Percentiles rank a stretch among this genome's conserved stretches.
These are phyloP conservation scores for silkworm (Bombyx mori) DNA, from an alignment of 1,140 invertebrate genomes.

Conservation along the genomic window DNA sequence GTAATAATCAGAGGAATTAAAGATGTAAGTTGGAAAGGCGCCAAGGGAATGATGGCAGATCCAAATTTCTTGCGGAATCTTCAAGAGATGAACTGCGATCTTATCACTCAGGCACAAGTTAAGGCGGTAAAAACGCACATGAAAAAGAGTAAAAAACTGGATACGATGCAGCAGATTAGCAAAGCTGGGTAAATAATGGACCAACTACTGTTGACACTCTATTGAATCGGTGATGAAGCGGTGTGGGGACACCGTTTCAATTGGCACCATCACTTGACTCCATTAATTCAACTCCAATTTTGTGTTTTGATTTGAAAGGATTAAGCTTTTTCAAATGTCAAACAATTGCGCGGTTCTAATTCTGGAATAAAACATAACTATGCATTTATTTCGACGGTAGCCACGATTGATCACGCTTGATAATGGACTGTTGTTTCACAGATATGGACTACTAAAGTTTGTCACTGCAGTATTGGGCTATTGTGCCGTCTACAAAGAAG, in stretches of 20 bases:
- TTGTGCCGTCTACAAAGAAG: slow-evolving; percentile 87
- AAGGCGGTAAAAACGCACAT: slow-evolving; percentile 79
- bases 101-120: slow-evolving; percentile 82
- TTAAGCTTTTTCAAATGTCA: no score
- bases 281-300: no score
- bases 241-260: no score
- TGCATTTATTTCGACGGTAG: no score
- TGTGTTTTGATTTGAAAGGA: no score
- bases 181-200: slow-evolving; percentile 77
- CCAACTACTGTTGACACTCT: no score
- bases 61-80: slow-evolving; percentile 84
- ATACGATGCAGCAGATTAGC: slow-evolving; percentile 83
- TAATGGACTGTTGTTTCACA: slow-evolving; percentile 9
- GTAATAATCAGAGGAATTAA: slow-evolving; percentile 85
- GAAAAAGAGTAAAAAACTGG: slow-evolving; percentile 78
- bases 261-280: no score
- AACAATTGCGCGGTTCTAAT: no score
- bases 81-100: slow-evolving; percentile 89
- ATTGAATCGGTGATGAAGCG: no score
- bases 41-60: slow-evolving; percentile 92
- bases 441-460: slow-evolving; percentile 85
- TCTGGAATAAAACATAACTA: no score
- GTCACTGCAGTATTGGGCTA: slow-evolving; percentile 89
- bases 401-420: no score
- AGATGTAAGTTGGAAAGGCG: slow-evolving; percentile 91